These are phyloP conservation scores for Leptogaster cylindrica DNA, from an alignment of 2,888 invertebrate genomes.

Conservation along the genomic window DNA sequence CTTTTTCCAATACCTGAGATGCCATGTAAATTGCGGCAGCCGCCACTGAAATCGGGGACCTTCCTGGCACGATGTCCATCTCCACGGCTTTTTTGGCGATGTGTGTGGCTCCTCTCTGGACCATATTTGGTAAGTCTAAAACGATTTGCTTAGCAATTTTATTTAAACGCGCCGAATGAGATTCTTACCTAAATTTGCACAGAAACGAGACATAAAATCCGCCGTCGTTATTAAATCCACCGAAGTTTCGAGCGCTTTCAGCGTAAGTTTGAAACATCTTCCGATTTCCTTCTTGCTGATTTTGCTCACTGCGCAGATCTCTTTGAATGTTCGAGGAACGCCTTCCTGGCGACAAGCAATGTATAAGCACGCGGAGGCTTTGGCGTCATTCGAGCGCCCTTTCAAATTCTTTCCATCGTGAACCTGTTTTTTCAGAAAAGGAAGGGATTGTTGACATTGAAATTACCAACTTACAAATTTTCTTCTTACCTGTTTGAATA, in stretches of 20 bases:
- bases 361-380: conserved; percentile 97
- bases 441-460: conserved; percentile 5
- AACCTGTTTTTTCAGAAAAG: conserved; percentile 68
- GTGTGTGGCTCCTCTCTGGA: conserved; percentile 92
- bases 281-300: conserved; percentile 99
- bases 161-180: no score
- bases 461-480: background rate
- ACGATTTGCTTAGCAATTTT: background rate
- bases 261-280: conserved; percentile 94
- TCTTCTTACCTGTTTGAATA: conserved; percentile 87
- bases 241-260: conserved; percentile 94
- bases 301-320: conserved; percentile 98
- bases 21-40: conserved; percentile 99
- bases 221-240: conserved; percentile 98
- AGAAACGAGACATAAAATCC: conserved; percentile 99
- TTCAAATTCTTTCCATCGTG: conserved; percentile 96
- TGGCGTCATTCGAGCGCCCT: conserved; percentile 96
- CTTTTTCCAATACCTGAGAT: conserved; percentile 73
- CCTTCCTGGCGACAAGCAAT: conserved; percentile 99
- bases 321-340: conserved; percentile 98
- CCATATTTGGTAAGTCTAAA: conserved; percentile 75
- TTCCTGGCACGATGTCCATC: conserved; percentile 94
- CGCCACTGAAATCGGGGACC: conserved; percentile 98
- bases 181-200: conserved; percentile 86
- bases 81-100: conserved; percentile 97